A percentile compares a stretch with the other conserved stretches of the same genome.
Conservation (phyloP, 2,797 vertebrate genomes). For the Atherinosoma microstoma region DNA sequence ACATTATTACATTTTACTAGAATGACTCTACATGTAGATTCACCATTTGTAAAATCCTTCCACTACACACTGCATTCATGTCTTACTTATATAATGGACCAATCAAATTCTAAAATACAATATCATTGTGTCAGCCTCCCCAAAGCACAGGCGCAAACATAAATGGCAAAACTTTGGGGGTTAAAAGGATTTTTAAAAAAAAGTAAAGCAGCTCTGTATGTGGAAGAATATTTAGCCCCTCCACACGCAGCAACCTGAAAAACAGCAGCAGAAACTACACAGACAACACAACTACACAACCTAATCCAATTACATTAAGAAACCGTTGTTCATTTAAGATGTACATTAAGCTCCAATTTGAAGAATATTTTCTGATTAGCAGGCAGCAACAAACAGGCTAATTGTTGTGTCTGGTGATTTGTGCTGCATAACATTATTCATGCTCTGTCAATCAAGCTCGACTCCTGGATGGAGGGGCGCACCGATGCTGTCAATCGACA, state of each 20-base stretch:
- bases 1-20: background rate
- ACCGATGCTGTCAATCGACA: constrained; percentile 30
- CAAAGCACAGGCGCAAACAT: constrained; percentile 44
- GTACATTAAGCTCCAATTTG: constrained; percentile 79
- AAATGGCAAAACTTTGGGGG: constrained; percentile 36
- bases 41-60: constrained; percentile 24
- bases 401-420: constrained; percentile 73
- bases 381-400: constrained; percentile 66
- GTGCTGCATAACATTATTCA: constrained; percentile 63
- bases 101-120: constrained; percentile 55
- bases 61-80: constrained; percentile 32
- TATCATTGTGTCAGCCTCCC: constrained; percentile 40
- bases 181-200: background rate
- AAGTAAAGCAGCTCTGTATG: constrained; percentile 54
- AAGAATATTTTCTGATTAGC: constrained; percentile 77
- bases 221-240: constrained; percentile 49
- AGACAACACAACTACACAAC: constrained; percentile 70
- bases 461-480: constrained; percentile 42
- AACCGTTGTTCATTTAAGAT: constrained; percentile 76
- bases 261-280: constrained; percentile 56
- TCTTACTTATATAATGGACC: constrained; percentile 58
- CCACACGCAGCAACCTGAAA: constrained; percentile 27
- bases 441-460: constrained; percentile 57
- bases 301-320: constrained; percentile 79
- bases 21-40: constrained; percentile 1